phyloP scores from a whole-genome alignment of 2,888 invertebrate genomes.

The Lepetodrilus schrolli region DNA sequence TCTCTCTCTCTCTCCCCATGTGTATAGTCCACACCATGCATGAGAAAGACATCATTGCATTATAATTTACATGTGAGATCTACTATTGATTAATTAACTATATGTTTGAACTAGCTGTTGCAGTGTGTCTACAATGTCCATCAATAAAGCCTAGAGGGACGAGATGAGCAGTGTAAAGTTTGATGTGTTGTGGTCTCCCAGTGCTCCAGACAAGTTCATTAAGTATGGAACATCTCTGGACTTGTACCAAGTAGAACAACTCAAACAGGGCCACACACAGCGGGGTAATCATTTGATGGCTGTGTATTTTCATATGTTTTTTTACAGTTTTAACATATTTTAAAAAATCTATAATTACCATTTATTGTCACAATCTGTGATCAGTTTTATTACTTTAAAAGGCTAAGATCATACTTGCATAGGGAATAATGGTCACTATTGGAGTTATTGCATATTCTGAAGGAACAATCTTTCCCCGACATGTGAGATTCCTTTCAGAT shows the following conservation, averaged over 20 bases:
- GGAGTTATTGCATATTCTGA: too few relatives aligned
- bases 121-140: background rate
- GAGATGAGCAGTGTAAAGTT: slow-evolving; percentile 41
- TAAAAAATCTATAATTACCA: background rate
- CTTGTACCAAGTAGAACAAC: slow-evolving; percentile 82
- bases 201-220: slow-evolving; percentile 83
- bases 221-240: slow-evolving; percentile 93
- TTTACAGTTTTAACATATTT: background rate
- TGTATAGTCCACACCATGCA: too few relatives aligned
- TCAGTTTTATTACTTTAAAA: too few relatives aligned
- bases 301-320: slow-evolving; percentile 23
- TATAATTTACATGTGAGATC: background rate
- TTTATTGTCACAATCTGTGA: too few relatives aligned
- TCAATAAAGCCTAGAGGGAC: background rate
- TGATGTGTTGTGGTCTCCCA: slow-evolving; percentile 90
- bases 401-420: too few relatives aligned
- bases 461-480: too few relatives aligned
- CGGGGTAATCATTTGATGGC: slow-evolving; percentile 22
- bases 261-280: background rate
- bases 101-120: background rate
- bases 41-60: too few relatives aligned
- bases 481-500: too few relatives aligned
- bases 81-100: background rate
- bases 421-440: too few relatives aligned
- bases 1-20: too few relatives aligned